Percentiles rank a stretch among this genome's conserved stretches.
These are phyloP conservation scores for Passerculus sandwichensis DNA, from an alignment of 2,797 vertebrate species.

Conservation along the genomic window DNA sequence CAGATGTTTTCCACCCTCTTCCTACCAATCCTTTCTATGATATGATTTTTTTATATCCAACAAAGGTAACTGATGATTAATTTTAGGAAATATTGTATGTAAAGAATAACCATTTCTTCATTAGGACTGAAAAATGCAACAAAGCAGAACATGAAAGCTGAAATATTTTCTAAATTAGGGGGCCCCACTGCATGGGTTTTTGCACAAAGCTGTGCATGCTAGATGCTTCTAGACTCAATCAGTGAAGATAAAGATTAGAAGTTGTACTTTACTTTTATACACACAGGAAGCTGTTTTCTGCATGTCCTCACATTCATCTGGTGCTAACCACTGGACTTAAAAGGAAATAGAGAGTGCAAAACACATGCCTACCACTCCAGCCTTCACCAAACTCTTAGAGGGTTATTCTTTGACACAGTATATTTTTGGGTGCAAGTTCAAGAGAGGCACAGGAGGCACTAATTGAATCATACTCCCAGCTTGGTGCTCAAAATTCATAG, in stretches of 20 bases:
- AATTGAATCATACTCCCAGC: not conserved
- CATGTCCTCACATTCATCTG: not conserved
- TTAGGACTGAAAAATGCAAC: not conserved
- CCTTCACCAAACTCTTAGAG: not conserved
- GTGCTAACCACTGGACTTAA: not conserved
- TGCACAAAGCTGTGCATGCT: not conserved
- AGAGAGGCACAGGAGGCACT: not conserved
- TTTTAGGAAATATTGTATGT: not conserved
- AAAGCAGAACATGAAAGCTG: not conserved
- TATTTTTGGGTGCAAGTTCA: not conserved
- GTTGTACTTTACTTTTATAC: not conserved
- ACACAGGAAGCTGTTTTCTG: not conserved
- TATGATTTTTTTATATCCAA: not conserved
- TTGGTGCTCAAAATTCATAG: not conserved
- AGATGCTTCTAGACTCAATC: not conserved
- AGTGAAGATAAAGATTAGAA: not conserved
- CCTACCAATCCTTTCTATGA: not conserved
- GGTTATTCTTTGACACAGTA: not conserved
- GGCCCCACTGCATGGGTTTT: not conserved
- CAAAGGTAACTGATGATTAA: not conserved
- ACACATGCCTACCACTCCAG: not conserved
- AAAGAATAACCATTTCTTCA: not conserved
- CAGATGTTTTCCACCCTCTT: not conserved
- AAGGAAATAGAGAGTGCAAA: not conserved
- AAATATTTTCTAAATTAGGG: not conserved